Conservation (phyloP, 2,113 vertebrate species). For the Pachyramphus minor region DNA sequence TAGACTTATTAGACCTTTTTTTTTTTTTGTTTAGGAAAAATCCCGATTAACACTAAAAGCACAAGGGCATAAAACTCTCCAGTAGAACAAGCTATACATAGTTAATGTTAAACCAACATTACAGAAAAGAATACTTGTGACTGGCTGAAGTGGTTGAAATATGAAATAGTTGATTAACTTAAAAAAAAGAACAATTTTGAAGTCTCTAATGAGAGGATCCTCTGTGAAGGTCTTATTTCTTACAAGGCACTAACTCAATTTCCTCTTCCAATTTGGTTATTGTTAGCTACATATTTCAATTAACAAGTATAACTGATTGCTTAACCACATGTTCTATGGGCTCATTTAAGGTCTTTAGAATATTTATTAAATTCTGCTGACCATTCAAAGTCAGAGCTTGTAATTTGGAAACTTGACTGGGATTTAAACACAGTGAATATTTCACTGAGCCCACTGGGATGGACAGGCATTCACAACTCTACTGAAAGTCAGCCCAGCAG, state of each 20-base stretch:
- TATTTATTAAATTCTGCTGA: not conserved
- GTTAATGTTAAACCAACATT: not conserved
- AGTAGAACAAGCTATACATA: not conserved
- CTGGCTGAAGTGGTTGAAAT: not conserved
- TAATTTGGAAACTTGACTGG: not conserved
- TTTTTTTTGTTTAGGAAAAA: not conserved
- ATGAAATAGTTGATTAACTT: not conserved
- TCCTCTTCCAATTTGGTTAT: slow-evolving; percentile 24
- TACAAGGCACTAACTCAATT: not conserved
- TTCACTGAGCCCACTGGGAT: not conserved
- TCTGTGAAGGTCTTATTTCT: not conserved
- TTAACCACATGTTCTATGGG: not conserved
- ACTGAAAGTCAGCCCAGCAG: not conserved
- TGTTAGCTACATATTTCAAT: not conserved
- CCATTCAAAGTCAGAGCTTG: not conserved
- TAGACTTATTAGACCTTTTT: not conserved
- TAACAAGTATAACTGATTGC: not conserved
- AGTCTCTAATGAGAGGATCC: not conserved
- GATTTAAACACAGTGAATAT: not conserved
- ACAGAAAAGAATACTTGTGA: not conserved
- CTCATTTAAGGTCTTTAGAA: not conserved
- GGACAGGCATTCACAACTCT: not conserved
- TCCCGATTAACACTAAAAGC: not conserved
- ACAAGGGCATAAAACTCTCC: not conserved
- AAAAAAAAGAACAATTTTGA: not conserved